These are phyloP conservation scores for Rhabdomys dilectus DNA, from an alignment of 2,113 vertebrate species.

Conservation along the genomic window DNA sequence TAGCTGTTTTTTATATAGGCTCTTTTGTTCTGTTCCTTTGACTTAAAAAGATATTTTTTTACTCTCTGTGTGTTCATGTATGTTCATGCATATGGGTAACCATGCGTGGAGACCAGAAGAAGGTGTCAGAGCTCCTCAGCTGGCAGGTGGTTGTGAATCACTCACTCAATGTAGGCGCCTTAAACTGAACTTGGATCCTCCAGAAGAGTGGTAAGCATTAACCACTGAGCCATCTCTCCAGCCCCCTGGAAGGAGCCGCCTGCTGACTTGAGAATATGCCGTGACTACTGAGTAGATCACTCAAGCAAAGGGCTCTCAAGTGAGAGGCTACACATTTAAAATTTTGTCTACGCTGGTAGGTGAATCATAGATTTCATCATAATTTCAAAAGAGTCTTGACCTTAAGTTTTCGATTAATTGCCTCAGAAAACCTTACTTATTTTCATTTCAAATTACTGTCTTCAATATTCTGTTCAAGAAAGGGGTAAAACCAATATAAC, in stretches of 20 bases:
- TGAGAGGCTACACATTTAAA: not conserved
- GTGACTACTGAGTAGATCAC: not conserved
- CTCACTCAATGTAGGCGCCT: not conserved
- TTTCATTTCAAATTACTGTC: not conserved
- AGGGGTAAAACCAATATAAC: not conserved
- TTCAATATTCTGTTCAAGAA: not conserved
- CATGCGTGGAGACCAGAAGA: not conserved
- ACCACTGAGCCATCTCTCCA: not conserved
- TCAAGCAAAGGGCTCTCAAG: not conserved
- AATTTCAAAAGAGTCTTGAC: slow-evolving; percentile 33
- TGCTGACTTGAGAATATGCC: not conserved
- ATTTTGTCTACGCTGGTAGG: not conserved
- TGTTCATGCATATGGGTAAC: not conserved
- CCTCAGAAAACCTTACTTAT: not conserved
- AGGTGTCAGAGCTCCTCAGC: not conserved
- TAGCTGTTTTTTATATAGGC: not conserved
- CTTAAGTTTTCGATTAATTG: not conserved
- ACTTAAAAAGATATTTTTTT: not conserved
- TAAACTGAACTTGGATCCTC: not conserved
- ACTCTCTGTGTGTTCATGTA: not conserved
- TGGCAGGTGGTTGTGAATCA: not conserved
- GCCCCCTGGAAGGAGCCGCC: not conserved
- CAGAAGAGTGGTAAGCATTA: not conserved
- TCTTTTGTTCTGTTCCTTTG: not conserved
- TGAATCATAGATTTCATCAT: not conserved